Evolutionary conservation across 2,797 vertebrate species (phyloP).

Genomic region (Limosa lapponica): DNA sequence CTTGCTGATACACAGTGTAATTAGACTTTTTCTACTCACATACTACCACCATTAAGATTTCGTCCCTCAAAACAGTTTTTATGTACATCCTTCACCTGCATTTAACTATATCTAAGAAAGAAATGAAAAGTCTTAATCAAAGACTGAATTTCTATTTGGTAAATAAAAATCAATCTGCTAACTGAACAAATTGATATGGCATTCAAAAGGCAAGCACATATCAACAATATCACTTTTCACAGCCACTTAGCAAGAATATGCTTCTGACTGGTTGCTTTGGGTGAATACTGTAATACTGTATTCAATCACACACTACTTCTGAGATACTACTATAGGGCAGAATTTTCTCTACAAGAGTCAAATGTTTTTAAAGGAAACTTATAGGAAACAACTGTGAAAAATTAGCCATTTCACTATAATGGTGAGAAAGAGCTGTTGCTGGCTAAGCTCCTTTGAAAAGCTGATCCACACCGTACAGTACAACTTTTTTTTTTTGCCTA

Average conservation of each 20-base stretch:
- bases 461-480: neutral
- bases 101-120: neutral
- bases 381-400: neutral
- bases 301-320: neutral
- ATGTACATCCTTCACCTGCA: neutral
- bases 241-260: neutral
- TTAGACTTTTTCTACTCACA: neutral
- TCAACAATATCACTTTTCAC: neutral
- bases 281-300: neutral
- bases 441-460: neutral
- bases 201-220: neutral
- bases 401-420: neutral
- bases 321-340: neutral
- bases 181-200: neutral
- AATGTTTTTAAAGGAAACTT: neutral
- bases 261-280: neutral
- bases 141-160: neutral
- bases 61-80: neutral
- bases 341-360: neutral
- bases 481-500: neutral
- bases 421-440: neutral
- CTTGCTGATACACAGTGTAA: neutral
- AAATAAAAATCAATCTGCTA: neutral
- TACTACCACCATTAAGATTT: neutral
- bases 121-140: neutral